These are phyloP conservation scores for Felis chaus DNA, from an alignment of 2,113 vertebrate species.

Conservation along the genomic window DNA sequence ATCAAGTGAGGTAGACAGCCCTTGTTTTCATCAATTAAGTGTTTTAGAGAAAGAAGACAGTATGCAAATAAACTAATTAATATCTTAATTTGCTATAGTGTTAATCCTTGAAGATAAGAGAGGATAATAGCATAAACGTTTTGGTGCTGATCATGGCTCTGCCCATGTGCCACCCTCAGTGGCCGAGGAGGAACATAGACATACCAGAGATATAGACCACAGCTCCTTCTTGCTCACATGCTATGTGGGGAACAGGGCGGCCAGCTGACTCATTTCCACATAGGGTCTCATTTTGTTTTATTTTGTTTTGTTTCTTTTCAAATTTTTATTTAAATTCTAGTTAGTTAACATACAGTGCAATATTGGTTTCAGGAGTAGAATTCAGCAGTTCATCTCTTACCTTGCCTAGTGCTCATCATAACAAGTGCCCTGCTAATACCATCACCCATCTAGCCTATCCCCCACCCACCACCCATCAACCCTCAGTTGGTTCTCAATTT, in stretches of 20 bases:
- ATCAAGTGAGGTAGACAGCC: background rate
- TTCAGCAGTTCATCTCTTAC: too few relatives aligned
- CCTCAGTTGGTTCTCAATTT: too few relatives aligned
- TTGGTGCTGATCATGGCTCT: background rate
- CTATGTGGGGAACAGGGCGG: background rate
- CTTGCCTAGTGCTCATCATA: too few relatives aligned
- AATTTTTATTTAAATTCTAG: too few relatives aligned
- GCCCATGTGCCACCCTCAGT: background rate
- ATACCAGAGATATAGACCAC: fast-evolving
- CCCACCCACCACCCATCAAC: too few relatives aligned
- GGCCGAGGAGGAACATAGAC: background rate
- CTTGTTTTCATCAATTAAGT: background rate
- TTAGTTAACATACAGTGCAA: too few relatives aligned
- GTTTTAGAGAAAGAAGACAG: background rate
- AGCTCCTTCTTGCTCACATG: fast-evolving
- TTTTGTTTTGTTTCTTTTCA: too few relatives aligned
- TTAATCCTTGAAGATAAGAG: background rate
- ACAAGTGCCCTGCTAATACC: too few relatives aligned
- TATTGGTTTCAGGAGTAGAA: too few relatives aligned
- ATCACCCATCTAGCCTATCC: too few relatives aligned
- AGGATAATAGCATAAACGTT: background rate
- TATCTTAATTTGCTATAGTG: background rate
- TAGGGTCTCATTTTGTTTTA: background rate
- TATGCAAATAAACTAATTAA: background rate
- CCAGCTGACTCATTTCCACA: background rate